Conservation (phyloP, 1,140 invertebrate species). For the Leptopilina clavipes region DNA sequence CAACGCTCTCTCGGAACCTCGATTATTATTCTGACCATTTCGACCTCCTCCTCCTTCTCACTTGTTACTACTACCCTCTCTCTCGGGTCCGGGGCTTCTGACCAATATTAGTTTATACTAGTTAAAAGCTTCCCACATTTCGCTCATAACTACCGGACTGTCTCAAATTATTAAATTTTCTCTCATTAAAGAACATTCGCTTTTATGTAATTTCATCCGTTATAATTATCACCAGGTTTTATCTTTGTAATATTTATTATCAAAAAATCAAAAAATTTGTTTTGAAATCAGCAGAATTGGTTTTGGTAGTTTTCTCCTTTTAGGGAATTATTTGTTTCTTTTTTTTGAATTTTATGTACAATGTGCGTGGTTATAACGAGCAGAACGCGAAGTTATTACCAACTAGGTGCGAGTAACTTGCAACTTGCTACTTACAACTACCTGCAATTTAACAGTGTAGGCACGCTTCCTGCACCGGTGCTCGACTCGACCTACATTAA, state of each 20-base stretch:
- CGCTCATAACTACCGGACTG: slow-evolving; percentile 12
- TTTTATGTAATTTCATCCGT: too few relatives aligned
- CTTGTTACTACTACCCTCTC: slow-evolving; percentile 26
- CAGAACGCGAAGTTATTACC: slow-evolving; percentile 38
- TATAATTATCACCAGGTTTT: too few relatives aligned
- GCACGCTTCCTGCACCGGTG: slow-evolving; percentile 43
- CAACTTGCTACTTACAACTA: slow-evolving; percentile 38
- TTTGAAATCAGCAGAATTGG: too few relatives aligned
- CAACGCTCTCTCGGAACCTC: slow-evolving; percentile 23
- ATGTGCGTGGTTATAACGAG: slow-evolving; percentile 46
- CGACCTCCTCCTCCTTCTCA: slow-evolving; percentile 2
- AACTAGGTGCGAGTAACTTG: slow-evolving; percentile 38
- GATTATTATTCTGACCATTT: slow-evolving; percentile 33
- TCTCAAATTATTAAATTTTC: neutral
- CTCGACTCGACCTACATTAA: slow-evolving; percentile 45
- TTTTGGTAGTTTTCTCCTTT: neutral
- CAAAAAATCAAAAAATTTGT: too few relatives aligned
- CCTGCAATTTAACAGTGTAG: slow-evolving; percentile 41
- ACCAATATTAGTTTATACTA: slow-evolving; percentile 26
- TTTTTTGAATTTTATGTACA: neutral
- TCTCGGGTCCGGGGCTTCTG: neutral
- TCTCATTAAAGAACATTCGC: neutral
- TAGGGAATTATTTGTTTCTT: too few relatives aligned
- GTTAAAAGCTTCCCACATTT: slow-evolving; percentile 14
- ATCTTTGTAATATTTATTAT: too few relatives aligned